Evolutionary conservation across 2,113 vertebrate genomes (phyloP).

Genomic region (Hippocampus guttulatus): DNA sequence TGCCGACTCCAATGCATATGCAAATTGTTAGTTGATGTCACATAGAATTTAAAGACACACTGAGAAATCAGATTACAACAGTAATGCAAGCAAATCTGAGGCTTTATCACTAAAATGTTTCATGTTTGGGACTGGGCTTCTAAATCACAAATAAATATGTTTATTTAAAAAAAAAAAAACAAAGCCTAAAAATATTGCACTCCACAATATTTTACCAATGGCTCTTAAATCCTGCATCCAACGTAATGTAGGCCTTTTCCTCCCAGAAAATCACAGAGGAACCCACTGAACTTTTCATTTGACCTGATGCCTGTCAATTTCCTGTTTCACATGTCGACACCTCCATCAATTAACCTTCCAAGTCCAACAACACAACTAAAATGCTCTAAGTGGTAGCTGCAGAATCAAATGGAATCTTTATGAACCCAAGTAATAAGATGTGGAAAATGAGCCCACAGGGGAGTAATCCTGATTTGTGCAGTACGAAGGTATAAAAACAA

Average conservation of each 20-base stretch:
- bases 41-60: too few species aligned
- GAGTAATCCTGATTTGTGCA: slow-evolving; percentile 26
- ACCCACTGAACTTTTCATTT: slow-evolving; percentile 34
- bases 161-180: too few species aligned
- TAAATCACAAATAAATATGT: too few species aligned
- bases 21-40: too few species aligned
- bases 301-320: slow-evolving; percentile 38
- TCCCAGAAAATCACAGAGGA: slow-evolving; percentile 32
- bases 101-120: too few species aligned
- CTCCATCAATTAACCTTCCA: slow-evolving; percentile 37
- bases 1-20: too few species aligned
- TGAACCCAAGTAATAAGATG: slow-evolving; percentile 19
- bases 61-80: too few species aligned
- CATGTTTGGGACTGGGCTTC: too few species aligned
- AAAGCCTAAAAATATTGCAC: neutral
- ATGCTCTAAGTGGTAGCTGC: neutral
- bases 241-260: neutral
- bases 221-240: neutral
- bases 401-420: slow-evolving; percentile 14
- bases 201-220: neutral
- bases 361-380: slow-evolving; percentile 4
- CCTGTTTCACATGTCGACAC: slow-evolving; percentile 8
- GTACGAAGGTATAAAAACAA: slow-evolving; percentile 20
- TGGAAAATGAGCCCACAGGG: slow-evolving; percentile 32
- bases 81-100: too few species aligned